Evolutionary conservation across 2,797 vertebrate genomes (phyloP).

Genomic region (Monodelphis domestica): DNA sequence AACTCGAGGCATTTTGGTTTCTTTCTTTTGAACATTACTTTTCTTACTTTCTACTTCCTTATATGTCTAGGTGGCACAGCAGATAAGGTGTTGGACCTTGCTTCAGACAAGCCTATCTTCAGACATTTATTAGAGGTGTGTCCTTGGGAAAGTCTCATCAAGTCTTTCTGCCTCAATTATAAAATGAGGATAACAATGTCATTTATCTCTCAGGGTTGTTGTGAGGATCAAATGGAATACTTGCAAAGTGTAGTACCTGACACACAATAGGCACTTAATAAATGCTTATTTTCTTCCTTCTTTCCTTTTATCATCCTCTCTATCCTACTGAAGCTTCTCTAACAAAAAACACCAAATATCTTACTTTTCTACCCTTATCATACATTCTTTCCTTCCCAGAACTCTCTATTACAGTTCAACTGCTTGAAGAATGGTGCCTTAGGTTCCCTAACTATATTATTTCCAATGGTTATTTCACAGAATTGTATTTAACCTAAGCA

Average conservation of each 20-base stretch:
- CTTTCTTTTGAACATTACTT: not conserved
- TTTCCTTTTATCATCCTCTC: not conserved
- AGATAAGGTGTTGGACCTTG: not conserved
- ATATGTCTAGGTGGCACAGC: not conserved
- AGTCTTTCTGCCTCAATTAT: not conserved
- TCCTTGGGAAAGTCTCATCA: not conserved
- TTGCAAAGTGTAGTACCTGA: not conserved
- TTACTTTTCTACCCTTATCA: not conserved
- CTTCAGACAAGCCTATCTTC: not conserved
- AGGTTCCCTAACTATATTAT: conserved; percentile 3
- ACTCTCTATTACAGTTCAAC: not conserved
- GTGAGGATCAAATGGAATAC: not conserved
- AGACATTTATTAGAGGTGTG: not conserved
- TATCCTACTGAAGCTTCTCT: not conserved
- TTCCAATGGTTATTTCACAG: not conserved
- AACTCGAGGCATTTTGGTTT: not conserved
- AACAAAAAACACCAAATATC: not conserved
- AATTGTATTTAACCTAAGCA: not conserved
- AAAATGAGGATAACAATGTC: not conserved
- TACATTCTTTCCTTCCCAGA: not conserved
- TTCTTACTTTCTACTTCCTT: not conserved
- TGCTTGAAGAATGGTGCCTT: not conserved
- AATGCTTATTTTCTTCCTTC: not conserved
- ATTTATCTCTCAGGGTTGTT: too few species aligned
- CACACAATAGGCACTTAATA: not conserved